These are phyloP conservation scores for Rhea americana DNA, from an alignment of 2,113 vertebrate genomes.

Conservation along the genomic window DNA sequence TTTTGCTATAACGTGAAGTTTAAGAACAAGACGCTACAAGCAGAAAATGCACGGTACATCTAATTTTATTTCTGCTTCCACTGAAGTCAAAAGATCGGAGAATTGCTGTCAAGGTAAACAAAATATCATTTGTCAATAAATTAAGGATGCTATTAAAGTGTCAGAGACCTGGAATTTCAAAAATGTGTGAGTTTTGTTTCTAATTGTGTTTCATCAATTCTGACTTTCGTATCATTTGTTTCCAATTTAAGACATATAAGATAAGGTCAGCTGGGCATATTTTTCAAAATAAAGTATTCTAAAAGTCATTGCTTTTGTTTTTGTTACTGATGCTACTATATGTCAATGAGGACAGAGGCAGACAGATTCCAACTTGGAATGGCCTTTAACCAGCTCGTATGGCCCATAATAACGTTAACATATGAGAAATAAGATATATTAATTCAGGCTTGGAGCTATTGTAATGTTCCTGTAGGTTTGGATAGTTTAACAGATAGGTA, in stretches of 20 bases:
- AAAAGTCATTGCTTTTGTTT: neutral
- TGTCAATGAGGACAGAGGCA: neutral
- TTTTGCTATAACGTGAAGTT: neutral
- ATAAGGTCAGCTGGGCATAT: neutral
- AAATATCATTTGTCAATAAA: neutral
- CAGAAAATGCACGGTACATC: neutral
- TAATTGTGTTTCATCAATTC: neutral
- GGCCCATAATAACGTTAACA: neutral
- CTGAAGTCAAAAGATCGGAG: neutral
- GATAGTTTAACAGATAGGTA: neutral
- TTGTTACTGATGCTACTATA: neutral
- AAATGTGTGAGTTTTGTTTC: neutral
- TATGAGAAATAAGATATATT: neutral
- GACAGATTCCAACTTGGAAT: neutral
- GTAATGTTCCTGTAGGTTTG: neutral
- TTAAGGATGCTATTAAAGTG: neutral
- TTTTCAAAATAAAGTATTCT: neutral
- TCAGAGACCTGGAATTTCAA: rapidly evolving
- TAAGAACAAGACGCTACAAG: neutral
- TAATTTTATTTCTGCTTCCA: neutral
- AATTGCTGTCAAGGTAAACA: neutral
- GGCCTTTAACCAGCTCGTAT: neutral
- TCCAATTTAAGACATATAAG: neutral
- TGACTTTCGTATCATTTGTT: neutral
- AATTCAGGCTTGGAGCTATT: neutral